These are phyloP conservation scores for Drosophila dunni DNA, from an alignment of 1,140 invertebrate species.

Conservation along the genomic window DNA sequence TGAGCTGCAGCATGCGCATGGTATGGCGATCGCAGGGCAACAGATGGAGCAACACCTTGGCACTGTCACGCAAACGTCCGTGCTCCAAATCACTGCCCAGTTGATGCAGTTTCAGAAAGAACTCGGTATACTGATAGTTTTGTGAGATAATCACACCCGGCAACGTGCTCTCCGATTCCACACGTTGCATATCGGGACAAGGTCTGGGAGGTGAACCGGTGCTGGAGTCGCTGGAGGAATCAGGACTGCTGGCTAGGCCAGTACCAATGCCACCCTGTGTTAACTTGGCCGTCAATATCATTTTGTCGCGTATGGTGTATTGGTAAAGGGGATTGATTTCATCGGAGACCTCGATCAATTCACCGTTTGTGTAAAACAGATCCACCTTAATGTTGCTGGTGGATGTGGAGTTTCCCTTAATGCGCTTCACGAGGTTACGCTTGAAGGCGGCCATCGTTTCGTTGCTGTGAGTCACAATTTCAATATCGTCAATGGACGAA, in stretches of 20 bases:
- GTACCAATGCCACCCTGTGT: constrained; percentile 91
- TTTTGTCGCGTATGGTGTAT: constrained; percentile 95
- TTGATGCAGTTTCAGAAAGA: constrained; percentile 96
- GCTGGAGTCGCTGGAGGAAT: constrained; percentile 86
- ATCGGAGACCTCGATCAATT: constrained; percentile 93
- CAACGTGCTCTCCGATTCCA: constrained; percentile 93
- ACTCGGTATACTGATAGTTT: constrained; percentile 92
- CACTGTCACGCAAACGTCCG: constrained; percentile 92
- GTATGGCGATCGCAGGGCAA: constrained; percentile 94
- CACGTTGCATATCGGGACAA: constrained; percentile 88
- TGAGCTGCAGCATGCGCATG: constrained; percentile 87
- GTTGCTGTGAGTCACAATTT: constrained; percentile 96
- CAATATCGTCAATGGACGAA: constrained; percentile 96
- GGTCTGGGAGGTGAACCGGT: constrained; percentile 92
- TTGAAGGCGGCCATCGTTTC: constrained; percentile 89
- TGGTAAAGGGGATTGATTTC: constrained; percentile 95
- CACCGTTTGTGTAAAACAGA: constrained; percentile 93
- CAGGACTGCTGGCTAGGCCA: constrained; percentile 94
- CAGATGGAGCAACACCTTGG: constrained; percentile 93
- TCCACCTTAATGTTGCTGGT: constrained; percentile 93
- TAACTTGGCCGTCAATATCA: constrained; percentile 95
- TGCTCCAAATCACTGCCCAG: constrained; percentile 93
- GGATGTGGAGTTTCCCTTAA: constrained; percentile 88
- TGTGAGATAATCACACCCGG: constrained; percentile 95
- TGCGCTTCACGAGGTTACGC: constrained; percentile 89